Evolutionary conservation across 2,113 vertebrate genomes (phyloP), one percentile per base, ranked within the genome.

Genomic region (Calyptomena viridis): DNA sequence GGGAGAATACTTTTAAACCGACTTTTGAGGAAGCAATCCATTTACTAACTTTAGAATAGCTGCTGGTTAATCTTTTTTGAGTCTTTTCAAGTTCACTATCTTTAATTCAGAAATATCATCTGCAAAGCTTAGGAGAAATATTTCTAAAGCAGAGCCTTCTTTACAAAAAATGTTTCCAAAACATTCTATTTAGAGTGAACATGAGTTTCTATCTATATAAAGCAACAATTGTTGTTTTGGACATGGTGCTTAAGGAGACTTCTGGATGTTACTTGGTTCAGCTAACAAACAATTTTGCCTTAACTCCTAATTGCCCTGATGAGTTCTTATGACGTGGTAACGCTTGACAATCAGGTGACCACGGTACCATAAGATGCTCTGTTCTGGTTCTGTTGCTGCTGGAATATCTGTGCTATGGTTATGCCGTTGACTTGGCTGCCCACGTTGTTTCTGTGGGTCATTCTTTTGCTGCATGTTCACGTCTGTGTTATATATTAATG

Each of bases 291-390:
- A 1, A 20, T 14, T n/a, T 56, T 53, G 42, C 56, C 7, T n/a
- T n/a, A 22, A 3, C 8, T 62, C 14, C 12, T 20, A 12, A 30
- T 39, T 63, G 25, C 27, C 19, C 30, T 59, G 42, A 24, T 68
- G 40, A 46, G 17, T 25, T 56, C 33, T 55, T 44, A 12, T 7
- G 27, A 10, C 52, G 59, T 4, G 11, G 33, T 37, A 27, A 50
- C 11, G 16, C 12, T 39, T 18, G 14, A 28, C 16, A 17, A 24
- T 24, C 8, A 23, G 35, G 27, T 15, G 23, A 55, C 22, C 1
- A 3, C 50, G 28, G 23, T 47, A 21, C 1, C 2, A 5, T 33
- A 11, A 0, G 1, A 22, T 47, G 12, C 8, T 8, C 15, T 59
- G 14, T 53, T 76, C 59, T 35, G 1, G 1, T 35, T 17, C 52